These are phyloP conservation scores for Lycodopsis pacificus DNA, from an alignment of 2,797 vertebrate species.

Conservation along the genomic window DNA sequence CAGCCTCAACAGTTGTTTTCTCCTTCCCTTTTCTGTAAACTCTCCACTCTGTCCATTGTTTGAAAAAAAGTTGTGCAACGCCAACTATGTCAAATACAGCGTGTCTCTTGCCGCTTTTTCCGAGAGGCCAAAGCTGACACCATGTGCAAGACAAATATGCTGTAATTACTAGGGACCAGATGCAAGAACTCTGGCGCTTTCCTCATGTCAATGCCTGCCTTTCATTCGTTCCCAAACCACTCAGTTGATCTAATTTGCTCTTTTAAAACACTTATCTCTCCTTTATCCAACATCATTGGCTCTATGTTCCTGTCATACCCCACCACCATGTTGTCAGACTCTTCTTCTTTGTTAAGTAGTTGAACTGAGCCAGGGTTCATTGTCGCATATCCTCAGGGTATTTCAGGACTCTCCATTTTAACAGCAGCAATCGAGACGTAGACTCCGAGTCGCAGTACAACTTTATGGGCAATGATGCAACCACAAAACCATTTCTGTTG, in stretches of 20 bases:
- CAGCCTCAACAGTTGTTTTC: constrained; percentile 18
- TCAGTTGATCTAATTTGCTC: constrained; percentile 47
- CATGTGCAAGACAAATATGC: constrained; percentile 6
- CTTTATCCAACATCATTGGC: constrained; percentile 21
- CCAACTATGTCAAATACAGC: constrained; percentile 23
- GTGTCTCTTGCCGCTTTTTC: constrained; percentile 1
- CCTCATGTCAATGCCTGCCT: not conserved
- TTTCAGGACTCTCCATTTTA: constrained; percentile 41
- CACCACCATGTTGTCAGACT: constrained; percentile 44
- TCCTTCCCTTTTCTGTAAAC: not conserved
- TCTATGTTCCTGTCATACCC: constrained; percentile 26
- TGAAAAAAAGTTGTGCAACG: constrained; percentile 19
- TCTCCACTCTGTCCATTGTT: constrained; percentile 17
- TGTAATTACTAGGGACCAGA: constrained; percentile 25
- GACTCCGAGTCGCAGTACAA: constrained; percentile 43
- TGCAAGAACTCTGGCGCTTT: constrained; percentile 1
- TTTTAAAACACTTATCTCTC: constrained; percentile 33
- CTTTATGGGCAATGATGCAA: constrained; percentile 33
- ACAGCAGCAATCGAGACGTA: constrained; percentile 42
- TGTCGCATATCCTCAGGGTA: constrained; percentile 42
- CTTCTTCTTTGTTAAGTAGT: constrained; percentile 35
- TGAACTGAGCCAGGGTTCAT: constrained; percentile 40
- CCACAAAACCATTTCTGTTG: constrained; percentile 63
- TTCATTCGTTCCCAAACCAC: constrained; percentile 34
- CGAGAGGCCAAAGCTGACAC: constrained; percentile 23